Base-by-base conservation (phyloP, 2,797 vertebrate species). In the Poeciliopsis paucimaculata region DNA sequence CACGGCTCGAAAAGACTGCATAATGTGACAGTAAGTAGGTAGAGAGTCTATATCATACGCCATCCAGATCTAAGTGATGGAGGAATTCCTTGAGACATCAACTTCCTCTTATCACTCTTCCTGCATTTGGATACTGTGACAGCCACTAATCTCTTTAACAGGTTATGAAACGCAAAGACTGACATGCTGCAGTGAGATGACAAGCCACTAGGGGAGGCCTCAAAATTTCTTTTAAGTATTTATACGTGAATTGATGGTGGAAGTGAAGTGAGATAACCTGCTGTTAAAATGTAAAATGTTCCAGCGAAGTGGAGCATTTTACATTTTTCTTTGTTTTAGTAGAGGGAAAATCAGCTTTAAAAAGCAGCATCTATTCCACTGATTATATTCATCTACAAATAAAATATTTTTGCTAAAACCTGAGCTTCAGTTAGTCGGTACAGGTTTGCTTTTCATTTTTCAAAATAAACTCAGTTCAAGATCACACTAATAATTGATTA, bases 151-250 rank as follows among this genome's bases (percentile, higher is more conserved):
- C 26, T 70, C 79, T 75, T 75, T 73, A 85, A 85, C 71, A 81
- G 62, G 46, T 60, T 73, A 73, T 49, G 79, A 88, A 82, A 89
- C 46, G 78, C 77, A 72, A 75, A 9, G 8, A 45, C 77, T 76
- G 77, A 76, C 79, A 80, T 51, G 13, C 51, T 68, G 81, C 78
- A 78, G 78, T 23, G 77, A 76, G 75, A 78, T 77, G 82, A 88
- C 76, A 77, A 31, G 72, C 64, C 81, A 76, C 73, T 36, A 43
- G 71, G 77, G 74, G 79, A 82, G 79, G 73, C 57, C 71, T 87
- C 88, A 74, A 77, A 62, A 43, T 79, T 36, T 71, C 6, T 76
- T 74, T 80, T 5, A 80, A 85, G 72, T 78, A 73, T 87, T 88
- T 82, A 72, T n/a, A 78, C 60, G 51, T 60, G 66, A 75, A 72